These are phyloP conservation scores for Apeltes quadracus DNA, from an alignment of 2,113 vertebrate genomes.

Conservation along the genomic window DNA sequence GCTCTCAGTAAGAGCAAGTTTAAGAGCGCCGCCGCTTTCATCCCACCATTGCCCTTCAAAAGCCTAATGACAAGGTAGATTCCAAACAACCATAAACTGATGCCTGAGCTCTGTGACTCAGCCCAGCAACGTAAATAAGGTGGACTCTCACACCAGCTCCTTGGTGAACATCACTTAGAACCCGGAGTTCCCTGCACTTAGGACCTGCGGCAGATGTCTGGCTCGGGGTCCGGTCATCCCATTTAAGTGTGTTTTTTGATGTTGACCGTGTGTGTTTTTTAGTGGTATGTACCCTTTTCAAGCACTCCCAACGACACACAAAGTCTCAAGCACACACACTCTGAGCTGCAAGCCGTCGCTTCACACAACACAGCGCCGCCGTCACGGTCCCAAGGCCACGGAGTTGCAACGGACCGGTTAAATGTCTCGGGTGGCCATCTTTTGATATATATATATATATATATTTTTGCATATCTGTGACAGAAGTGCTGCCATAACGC, in stretches of 20 bases:
- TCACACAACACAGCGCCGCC: constrained; percentile 1
- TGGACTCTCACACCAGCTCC: constrained; percentile 59
- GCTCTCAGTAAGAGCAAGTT: constrained; percentile 82
- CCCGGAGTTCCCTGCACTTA: constrained; percentile 74
- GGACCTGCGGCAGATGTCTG: constrained; percentile 77
- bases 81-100: constrained; percentile 79
- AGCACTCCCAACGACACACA: constrained; percentile 27
- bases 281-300: constrained; percentile 30
- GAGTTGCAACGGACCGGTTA: constrained; percentile 48
- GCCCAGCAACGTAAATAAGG: constrained; percentile 77
- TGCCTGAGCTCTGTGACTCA: constrained; percentile 76
- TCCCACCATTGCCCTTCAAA: constrained; percentile 81
- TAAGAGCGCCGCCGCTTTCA: constrained; percentile 79
- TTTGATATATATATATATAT: constrained; percentile 74
- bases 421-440: constrained; percentile 55
- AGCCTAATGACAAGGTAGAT: constrained; percentile 85
- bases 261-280: constrained; percentile 64
- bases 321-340: constrained; percentile 41
- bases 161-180: constrained; percentile 72
- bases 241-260: constrained; percentile 75
- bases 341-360: constrained; percentile 19
- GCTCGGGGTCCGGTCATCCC: constrained; percentile 69
- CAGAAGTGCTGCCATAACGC: constrained; percentile 49
- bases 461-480: constrained; percentile 68
- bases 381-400: constrained; percentile 31